These are phyloP conservation scores for Typhlichthys subterraneus DNA, from an alignment of 2,797 vertebrate genomes.

Conservation along the genomic window DNA sequence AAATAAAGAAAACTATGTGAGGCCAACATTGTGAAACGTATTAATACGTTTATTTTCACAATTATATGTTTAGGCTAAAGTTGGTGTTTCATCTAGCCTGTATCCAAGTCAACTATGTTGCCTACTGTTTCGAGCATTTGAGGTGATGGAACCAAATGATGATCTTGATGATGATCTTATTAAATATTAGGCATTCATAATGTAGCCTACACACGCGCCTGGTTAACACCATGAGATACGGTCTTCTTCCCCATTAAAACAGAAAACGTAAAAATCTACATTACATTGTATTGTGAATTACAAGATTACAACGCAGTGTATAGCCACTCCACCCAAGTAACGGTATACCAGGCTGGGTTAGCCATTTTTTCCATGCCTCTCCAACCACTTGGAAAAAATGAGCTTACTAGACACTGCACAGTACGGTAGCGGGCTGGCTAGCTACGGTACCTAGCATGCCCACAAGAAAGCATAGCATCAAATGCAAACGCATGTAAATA, in stretches of 20 bases:
- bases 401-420: constrained; percentile 26
- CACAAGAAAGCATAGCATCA: constrained; percentile 1
- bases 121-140: too few species aligned
- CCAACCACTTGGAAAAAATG: constrained; percentile 48
- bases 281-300: not conserved
- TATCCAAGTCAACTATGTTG: too few species aligned
- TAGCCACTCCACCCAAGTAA: constrained; percentile 7
- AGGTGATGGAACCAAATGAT: not conserved
- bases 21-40: constrained; percentile 5
- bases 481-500: not conserved
- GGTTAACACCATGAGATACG: not conserved
- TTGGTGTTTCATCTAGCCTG: too few species aligned
- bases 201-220: constrained; percentile 21
- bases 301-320: not conserved
- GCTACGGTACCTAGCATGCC: constrained; percentile 32
- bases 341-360: constrained; percentile 26
- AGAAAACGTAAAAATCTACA: not conserved
- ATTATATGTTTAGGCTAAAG: too few species aligned
- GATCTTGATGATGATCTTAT: constrained; percentile 2
- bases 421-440: constrained; percentile 44
- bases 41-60: too few species aligned
- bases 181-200: constrained; percentile 16
- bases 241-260: not conserved
- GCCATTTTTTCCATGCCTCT: constrained; percentile 53
- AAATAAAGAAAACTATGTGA: not conserved